A percentile compares a stretch with the other conserved stretches of the same genome.
Conservation (phyloP, 30 jellyfish, hydroid and myxozoan species). For the Nemopilema nomurai region DNA sequence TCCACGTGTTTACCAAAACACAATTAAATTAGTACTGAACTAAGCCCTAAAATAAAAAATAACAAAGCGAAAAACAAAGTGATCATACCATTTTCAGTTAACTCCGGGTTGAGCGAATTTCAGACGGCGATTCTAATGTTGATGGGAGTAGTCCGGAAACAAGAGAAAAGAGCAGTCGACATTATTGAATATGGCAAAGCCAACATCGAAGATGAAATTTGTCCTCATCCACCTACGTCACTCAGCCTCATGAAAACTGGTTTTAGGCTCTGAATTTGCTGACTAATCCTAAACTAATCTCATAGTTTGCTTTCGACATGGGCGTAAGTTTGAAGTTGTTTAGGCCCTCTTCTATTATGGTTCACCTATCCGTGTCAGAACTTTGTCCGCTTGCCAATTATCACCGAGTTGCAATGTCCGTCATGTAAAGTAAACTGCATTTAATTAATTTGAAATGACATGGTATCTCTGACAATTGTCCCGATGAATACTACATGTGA, state of each 20-base stretch:
- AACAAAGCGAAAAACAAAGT: background rate
- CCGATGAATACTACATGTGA: background rate
- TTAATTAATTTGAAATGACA: background rate
- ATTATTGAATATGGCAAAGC: background rate
- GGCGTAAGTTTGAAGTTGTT: constrained; percentile 4
- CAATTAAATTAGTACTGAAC: background rate
- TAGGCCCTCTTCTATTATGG: background rate
- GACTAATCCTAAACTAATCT: constrained; percentile 37
- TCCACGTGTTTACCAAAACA: background rate
- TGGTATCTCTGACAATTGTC: background rate
- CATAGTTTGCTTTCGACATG: constrained; percentile 1
- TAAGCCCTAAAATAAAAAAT: background rate
- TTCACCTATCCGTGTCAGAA: background rate
- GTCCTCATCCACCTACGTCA: background rate
- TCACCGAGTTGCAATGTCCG: background rate
- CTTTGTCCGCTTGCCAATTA: background rate
- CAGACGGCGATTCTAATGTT: background rate
- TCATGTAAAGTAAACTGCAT: background rate
- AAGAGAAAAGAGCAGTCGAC: constrained; percentile 45
- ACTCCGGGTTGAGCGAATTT: background rate
- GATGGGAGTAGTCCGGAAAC: constrained; percentile 60
- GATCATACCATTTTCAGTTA: background rate
- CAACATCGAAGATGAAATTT: background rate
- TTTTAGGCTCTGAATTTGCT: background rate
- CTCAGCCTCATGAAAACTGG: background rate